A percentile compares a stretch with the other conserved stretches of the same genome.
Evolutionary conservation across 2,797 vertebrate genomes (phyloP).

Genomic region (Darevskia mixta): DNA sequence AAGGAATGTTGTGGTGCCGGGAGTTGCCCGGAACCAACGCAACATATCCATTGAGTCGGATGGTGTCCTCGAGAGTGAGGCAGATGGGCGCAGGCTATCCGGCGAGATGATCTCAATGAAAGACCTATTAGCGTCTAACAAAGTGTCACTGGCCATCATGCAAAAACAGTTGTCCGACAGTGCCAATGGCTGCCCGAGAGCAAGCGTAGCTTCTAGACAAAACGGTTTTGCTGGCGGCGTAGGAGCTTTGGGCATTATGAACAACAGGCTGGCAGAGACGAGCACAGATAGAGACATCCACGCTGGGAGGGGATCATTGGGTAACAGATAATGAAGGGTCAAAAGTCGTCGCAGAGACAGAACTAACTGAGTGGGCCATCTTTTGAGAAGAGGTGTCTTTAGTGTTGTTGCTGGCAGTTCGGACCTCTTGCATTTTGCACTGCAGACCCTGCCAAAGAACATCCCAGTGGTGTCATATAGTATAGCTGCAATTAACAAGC

Average conservation of each 20-base stretch:
- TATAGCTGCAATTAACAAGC: slow-evolving; percentile 12
- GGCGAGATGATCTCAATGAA: slow-evolving; percentile 97
- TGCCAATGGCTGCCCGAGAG: slow-evolving; percentile 89
- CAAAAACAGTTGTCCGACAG: slow-evolving; percentile 95
- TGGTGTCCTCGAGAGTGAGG: slow-evolving; percentile 88
- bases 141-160: slow-evolving; percentile 93
- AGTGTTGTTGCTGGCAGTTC: not conserved
- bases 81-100: slow-evolving; percentile 89
- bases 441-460: slow-evolving; percentile 10
- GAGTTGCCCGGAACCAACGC: slow-evolving; percentile 79
- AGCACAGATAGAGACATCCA: slow-evolving; percentile 86
- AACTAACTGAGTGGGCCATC: not conserved
- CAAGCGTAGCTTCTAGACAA: slow-evolving; percentile 80
- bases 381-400: slow-evolving; percentile 2
- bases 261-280: slow-evolving; percentile 96
- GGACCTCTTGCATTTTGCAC: slow-evolving; percentile 33
- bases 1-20: slow-evolving; percentile 88
- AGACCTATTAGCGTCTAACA: slow-evolving; percentile 92
- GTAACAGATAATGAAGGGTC: not conserved
- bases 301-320: not conserved
- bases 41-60: slow-evolving; percentile 91
- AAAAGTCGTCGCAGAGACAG: not conserved
- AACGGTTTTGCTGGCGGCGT: slow-evolving; percentile 93
- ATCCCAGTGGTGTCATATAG: slow-evolving; percentile 35
- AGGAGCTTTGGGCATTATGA: slow-evolving; percentile 96